phyloP scores from a whole-genome alignment of 2,797 vertebrate species.

The Mareca penelope region DNA sequence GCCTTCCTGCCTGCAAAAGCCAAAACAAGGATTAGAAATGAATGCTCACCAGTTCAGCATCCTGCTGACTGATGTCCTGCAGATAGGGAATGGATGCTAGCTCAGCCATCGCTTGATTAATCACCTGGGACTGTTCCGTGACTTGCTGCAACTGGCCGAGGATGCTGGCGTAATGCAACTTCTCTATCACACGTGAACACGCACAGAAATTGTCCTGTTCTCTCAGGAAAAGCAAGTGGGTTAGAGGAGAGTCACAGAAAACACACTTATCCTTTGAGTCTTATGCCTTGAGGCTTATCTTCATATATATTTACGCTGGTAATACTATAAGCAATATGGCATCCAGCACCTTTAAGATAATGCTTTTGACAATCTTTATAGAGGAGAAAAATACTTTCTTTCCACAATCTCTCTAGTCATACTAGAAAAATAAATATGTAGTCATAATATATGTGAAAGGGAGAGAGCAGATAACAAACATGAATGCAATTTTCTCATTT shows the following conservation, averaged over 20 bases:
- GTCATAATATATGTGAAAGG: not conserved
- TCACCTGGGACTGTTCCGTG: constrained; percentile 73
- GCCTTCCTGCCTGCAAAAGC: constrained; percentile 34
- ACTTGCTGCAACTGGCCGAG: constrained; percentile 72
- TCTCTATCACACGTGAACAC: constrained; percentile 77
- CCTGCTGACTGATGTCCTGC: constrained; percentile 76
- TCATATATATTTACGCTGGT: not conserved
- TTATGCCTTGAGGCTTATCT: not conserved
- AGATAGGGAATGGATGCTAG: constrained; percentile 80
- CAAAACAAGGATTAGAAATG: constrained; percentile 52
- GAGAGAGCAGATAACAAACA: constrained; percentile 13
- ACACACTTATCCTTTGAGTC: not conserved
- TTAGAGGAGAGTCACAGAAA: constrained; percentile 12
- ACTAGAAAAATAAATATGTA: constrained; percentile 42
- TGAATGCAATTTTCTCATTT: constrained; percentile 35
- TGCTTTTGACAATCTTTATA: not conserved
- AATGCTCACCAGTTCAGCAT: constrained; percentile 73
- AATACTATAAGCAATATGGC: not conserved
- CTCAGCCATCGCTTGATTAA: constrained; percentile 81
- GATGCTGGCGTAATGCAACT: constrained; percentile 77
- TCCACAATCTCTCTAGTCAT: not conserved
- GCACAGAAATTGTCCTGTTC: constrained; percentile 63
- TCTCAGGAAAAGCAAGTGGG: constrained; percentile 5
- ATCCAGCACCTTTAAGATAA: constrained; percentile 27
- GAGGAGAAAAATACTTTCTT: not conserved